Evolutionary conservation across 2,113 vertebrate genomes (phyloP), one percentile per base, ranked within the genome.

Genomic region (Corydoras sp.): DNA sequence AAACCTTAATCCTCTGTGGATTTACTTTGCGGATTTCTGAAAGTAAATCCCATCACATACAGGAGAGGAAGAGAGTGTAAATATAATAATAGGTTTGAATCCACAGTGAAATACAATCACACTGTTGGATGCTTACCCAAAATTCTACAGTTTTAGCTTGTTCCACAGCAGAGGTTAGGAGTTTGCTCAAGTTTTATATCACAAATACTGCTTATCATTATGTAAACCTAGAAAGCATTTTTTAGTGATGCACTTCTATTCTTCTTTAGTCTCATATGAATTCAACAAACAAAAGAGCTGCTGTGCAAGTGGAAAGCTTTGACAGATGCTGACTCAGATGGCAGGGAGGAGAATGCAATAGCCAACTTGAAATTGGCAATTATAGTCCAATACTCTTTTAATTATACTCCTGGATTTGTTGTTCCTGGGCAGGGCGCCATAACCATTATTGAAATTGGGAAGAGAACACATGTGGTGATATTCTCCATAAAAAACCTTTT

Each of bases 281-380:
- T 69, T 65, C 32, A 30, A 49, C n/a, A 78, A 69, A 71, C 71
- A 65, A 61, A 71, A 43, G 35, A 54, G 18, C 43, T 13, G 50
- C 74, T 62, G 43, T 59, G 69, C 62, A 74, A 68, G 53, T 65
- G 43, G 24, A 78, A 76, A 76, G 55, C 29, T 11, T 50, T 72
- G 73, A 79, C 79, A 82, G 72, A 65, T 77, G 79, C 75, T 79
- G 72, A 77, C 59, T 73, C 69, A 74, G 69, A 65, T 72, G 72
- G 55, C 51, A 68, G 35, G 64, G 54, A 74, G 58, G 55, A n/a
- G 62, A 77, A 79, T 73, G 70, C 15, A 66, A 60, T 69, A 74
- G 71, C 73, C 75, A 79, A 75, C 69, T 69, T 58, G n/a, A 49
- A 79, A 81, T 81, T 71, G 56, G 69, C 75, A 79, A 73, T 80